Base-by-base conservation (phyloP, 2,113 vertebrate species). In the Oreochromis spilurus region DNA sequence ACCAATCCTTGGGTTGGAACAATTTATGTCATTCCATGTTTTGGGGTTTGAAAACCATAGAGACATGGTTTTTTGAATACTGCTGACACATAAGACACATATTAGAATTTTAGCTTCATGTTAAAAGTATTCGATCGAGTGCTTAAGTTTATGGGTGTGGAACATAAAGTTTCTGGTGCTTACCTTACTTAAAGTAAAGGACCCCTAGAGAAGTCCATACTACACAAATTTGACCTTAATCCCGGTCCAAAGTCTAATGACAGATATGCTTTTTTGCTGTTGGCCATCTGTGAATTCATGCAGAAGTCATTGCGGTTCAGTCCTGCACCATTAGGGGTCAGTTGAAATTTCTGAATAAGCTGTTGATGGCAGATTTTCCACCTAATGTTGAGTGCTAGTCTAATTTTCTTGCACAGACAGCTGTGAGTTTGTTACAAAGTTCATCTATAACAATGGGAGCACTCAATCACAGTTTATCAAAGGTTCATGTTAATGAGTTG, bases 401-500 rank as follows among this genome's bases (percentile, higher is more conserved):
- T 77, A 29, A 16, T 72, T 72, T 72, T 43, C 36, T 21, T 58
- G 53, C 34, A 21, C 38, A 36, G 12, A 9, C 6, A 72, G 36
- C 13, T 50, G 24, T 9, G 24, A 45, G 48, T 24, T 40, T 62
- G 75, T 52, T 81, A 43, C 80, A 62, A 45, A 79, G 79, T 82
- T 80, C 70, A 34, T 83, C 86, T 16, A 48, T 48, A 40, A n/a
- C 78, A 79, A 57, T 58, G 36, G 4, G 1, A 45, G 84, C 36
- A 34, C 81, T 86, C 89, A 58, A n/a, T 92, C 90, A 72, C 86
- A 80, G 82, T 88, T 85, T 84, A 85, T 79, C 82, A 88, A 50
- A 62, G 81, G 89, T 82, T 87, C 82, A 45, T 89, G 90, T 87
- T 83, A 93, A 91, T 84, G 93, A 62, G 90, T 94, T 93, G 92